Evolutionary conservation across 2,797 vertebrate species (phyloP).

Genomic region (Chaetodon trifasciatus): DNA sequence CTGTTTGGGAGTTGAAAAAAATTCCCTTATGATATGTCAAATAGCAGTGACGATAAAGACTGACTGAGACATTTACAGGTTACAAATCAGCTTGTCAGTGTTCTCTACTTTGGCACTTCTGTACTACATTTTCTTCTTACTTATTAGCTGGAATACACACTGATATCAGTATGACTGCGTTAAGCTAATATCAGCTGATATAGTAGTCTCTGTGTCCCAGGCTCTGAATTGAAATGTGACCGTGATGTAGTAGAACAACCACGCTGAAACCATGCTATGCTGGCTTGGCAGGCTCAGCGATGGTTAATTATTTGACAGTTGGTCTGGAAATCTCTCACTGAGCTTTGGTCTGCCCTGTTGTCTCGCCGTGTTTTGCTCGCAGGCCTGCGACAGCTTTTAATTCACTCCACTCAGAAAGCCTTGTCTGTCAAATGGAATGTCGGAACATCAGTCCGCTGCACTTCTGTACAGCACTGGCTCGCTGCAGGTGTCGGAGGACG

Average conservation of each 20-base stretch:
- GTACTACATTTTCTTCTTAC: neutral
- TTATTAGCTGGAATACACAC: neutral
- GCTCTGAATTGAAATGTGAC: slow-evolving; percentile 28
- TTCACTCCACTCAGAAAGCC: slow-evolving; percentile 11
- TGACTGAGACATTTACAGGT: neutral
- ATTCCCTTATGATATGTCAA: too few species aligned
- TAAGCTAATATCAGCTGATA: neutral
- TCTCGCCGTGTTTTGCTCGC: slow-evolving; percentile 8
- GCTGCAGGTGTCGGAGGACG: slow-evolving; percentile 37
- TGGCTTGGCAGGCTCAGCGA: slow-evolving; percentile 19
- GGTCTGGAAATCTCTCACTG: slow-evolving; percentile 13
- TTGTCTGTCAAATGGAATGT: neutral
- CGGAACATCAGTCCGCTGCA: slow-evolving; percentile 5
- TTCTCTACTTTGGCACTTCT: neutral
- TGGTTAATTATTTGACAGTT: slow-evolving; percentile 36
- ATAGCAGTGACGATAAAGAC: too few species aligned
- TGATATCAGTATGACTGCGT: neutral
- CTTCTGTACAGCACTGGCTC: neutral
- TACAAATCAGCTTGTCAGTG: neutral
- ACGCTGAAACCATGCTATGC: neutral
- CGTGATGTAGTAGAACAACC: neutral
- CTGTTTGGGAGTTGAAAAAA: too few species aligned
- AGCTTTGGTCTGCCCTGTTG: slow-evolving; percentile 15
- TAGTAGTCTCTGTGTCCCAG: neutral
- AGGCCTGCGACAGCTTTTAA: slow-evolving; percentile 13